Conservation (phyloP, 2,888 invertebrate species). For the Allacma fusca region DNA sequence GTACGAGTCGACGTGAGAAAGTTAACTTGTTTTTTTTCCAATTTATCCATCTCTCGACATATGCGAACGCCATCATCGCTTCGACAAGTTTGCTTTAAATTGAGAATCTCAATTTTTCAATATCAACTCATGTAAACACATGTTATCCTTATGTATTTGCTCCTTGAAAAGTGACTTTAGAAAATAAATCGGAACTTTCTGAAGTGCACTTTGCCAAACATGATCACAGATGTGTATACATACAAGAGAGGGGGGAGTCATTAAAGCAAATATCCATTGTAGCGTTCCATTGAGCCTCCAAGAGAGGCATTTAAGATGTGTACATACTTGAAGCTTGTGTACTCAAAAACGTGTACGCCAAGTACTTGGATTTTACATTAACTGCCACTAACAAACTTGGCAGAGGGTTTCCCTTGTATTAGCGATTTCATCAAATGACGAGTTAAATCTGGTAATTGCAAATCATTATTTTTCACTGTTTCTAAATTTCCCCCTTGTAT, state of each 20-base stretch:
- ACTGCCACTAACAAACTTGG: neutral
- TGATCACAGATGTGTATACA: too few species aligned
- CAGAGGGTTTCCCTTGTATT: neutral
- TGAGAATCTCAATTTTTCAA: neutral
- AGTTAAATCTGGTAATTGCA: slow-evolving; percentile 8
- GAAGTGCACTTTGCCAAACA: too few species aligned
- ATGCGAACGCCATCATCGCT: neutral
- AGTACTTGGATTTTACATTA: neutral
- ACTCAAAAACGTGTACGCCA: neutral
- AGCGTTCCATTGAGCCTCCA: too few species aligned
- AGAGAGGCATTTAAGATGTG: too few species aligned
- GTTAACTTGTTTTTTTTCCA: neutral
- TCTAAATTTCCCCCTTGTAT: neutral
- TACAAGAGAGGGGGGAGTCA: too few species aligned
- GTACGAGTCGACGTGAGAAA: slow-evolving; percentile 18
- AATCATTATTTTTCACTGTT: slow-evolving; percentile 12
- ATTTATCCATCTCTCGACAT: neutral
- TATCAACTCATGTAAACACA: neutral
- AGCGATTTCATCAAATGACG: neutral
- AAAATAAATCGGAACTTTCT: too few species aligned
- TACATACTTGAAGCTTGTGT: too few species aligned
- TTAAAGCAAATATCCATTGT: too few species aligned
- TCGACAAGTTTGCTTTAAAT: neutral
- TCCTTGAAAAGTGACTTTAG: too few species aligned
- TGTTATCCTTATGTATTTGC: too few species aligned